A percentile compares a stretch with the other conserved stretches of the same genome.
Conservation (phyloP, 30 jellyfish, hydroid and myxozoan species). For the Haliclystus octoradiatus region DNA sequence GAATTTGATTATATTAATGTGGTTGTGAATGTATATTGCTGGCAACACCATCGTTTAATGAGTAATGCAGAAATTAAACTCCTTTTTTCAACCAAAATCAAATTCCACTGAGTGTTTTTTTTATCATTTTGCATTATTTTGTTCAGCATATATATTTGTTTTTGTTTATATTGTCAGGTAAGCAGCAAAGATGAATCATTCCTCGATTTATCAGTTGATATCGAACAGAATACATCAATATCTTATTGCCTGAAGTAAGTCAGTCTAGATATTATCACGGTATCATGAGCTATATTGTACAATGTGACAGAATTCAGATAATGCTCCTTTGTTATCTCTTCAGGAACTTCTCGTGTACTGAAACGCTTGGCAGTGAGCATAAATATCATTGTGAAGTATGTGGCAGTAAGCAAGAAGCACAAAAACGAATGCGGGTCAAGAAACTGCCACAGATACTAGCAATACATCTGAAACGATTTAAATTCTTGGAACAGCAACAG, state of each 20-base stretch:
- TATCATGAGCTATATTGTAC: not conserved
- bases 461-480: constrained; percentile 75
- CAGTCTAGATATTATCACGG: not conserved
- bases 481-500: constrained; percentile 86
- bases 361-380: constrained; percentile 84
- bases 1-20: too few relatives aligned
- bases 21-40: constrained; percentile 6
- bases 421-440: constrained; percentile 81
- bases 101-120: too few relatives aligned
- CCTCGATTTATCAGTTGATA: constrained; percentile 80
- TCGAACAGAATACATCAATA: constrained; percentile 87
- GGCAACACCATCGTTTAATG: not conserved
- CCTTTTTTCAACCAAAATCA: too few relatives aligned
- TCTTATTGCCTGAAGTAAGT: constrained; percentile 74
- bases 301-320: too few relatives aligned
- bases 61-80: too few relatives aligned
- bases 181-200: constrained; percentile 95
- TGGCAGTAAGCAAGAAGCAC: constrained; percentile 98
- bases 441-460: constrained; percentile 90
- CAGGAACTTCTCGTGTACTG: constrained; percentile 90
- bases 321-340: constrained; percentile 1
- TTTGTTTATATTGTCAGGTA: constrained; percentile 19
- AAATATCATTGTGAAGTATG: constrained; percentile 89
- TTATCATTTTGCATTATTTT: too few relatives aligned
- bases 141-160: too few relatives aligned